phyloP scores from a whole-genome alignment of 2,113 vertebrate genomes.

The Oxyruncus cristatus region DNA sequence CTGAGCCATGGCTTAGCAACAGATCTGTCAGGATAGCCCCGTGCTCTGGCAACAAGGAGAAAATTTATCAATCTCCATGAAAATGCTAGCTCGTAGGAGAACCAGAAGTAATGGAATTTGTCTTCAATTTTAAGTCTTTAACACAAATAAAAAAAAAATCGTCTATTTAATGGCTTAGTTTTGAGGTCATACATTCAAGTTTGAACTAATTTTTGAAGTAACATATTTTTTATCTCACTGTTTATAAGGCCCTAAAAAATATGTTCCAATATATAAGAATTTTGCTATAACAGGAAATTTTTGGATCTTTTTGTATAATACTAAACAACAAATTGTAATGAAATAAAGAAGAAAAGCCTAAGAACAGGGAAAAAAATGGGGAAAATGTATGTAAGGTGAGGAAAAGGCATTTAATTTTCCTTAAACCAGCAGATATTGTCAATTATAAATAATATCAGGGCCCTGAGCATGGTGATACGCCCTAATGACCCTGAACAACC shows the following conservation, averaged over 20 bases:
- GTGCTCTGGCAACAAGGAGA: background rate
- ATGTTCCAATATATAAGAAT: background rate
- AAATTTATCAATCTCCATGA: background rate
- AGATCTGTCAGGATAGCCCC: background rate
- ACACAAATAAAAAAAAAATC: background rate
- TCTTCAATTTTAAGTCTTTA: background rate
- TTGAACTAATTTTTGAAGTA: background rate
- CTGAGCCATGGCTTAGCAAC: background rate
- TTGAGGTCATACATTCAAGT: background rate
- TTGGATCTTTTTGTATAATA: background rate
- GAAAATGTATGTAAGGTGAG: background rate
- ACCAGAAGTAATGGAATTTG: background rate
- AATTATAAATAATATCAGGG: background rate
- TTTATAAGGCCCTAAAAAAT: background rate
- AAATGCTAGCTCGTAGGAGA: background rate
- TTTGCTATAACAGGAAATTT: background rate
- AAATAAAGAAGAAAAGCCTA: background rate
- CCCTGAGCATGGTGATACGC: background rate
- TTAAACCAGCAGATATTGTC: background rate
- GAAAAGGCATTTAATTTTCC: background rate
- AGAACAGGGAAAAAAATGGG: background rate
- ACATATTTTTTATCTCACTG: background rate
- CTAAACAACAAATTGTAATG: background rate
- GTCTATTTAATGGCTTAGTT: background rate
- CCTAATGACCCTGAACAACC: background rate